Conservation (phyloP, 92 coral and sea anemone genomes). For the Siderastrea radians region DNA sequence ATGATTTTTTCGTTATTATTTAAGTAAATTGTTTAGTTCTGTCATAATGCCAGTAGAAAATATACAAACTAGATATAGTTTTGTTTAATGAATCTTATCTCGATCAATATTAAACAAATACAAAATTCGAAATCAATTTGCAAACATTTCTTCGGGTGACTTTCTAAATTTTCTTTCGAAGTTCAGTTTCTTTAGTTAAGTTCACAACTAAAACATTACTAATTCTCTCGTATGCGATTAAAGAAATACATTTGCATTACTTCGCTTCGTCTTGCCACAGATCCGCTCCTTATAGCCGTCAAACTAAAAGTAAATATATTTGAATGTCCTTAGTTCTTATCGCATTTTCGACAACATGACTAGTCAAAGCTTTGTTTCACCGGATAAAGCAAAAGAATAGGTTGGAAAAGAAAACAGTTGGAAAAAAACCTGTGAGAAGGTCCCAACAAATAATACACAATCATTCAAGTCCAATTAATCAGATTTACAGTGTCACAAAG, state of each 20-base stretch:
- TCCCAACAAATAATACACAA: no score
- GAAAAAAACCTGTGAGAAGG: not conserved
- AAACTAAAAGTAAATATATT: no score
- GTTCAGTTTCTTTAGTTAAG: not conserved
- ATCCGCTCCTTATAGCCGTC: no score
- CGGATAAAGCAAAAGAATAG: no score
- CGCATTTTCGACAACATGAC: no score
- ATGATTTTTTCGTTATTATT: not conserved
- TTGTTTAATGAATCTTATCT: not conserved
- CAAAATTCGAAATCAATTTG: not conserved
- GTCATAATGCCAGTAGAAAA: not conserved
- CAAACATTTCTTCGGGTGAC: not conserved
- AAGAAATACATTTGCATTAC: no score
- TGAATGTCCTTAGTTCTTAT: no score
- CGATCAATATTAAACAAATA: not conserved
- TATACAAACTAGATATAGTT: not conserved
- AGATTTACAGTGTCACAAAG: no score
- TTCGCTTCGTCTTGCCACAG: no score
- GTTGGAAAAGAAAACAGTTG: not conserved
- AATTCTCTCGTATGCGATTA: not conserved
- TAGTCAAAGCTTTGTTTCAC: no score
- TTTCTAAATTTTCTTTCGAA: not conserved
- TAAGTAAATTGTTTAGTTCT: conserved; percentile 23
- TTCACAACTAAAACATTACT: no score
- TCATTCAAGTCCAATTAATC: no score